Percentiles rank a stretch among this genome's conserved stretches.
Evolutionary conservation across 1,140 invertebrate species (phyloP).

Genomic region (Drepana arcuata): DNA sequence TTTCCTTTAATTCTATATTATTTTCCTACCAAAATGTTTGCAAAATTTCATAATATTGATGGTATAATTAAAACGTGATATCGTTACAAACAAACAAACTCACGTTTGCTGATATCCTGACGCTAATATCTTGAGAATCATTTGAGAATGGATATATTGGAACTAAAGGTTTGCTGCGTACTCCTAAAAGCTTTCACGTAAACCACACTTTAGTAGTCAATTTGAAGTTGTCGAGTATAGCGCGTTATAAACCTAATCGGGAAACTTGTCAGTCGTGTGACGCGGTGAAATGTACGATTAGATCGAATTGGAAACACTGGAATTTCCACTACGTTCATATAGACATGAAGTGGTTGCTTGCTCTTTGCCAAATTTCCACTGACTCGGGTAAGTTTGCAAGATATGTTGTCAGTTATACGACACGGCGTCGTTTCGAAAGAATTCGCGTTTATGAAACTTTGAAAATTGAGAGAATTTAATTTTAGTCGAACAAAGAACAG

Average conservation of each 20-base stretch:
- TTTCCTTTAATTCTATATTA: no score
- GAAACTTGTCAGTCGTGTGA: conserved; percentile 6
- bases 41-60: no score
- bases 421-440: conserved; percentile 4
- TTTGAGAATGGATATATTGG: no score
- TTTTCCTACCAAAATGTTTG: no score
- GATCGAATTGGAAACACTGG: conserved; percentile 4
- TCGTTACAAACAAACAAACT: no score
- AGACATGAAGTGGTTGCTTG: background rate
- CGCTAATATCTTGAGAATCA: no score
- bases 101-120: no score
- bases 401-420: conserved; percentile 6
- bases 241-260: conserved; percentile 5
- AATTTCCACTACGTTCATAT: conserved; percentile 6
- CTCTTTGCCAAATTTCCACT: conserved; percentile 10
- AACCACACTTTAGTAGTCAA: background rate
- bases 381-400: conserved; percentile 7
- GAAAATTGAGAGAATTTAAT: conserved; percentile 16
- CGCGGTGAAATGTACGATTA: conserved; percentile 1
- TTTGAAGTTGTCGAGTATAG: no score
- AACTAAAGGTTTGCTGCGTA: no score
- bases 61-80: no score
- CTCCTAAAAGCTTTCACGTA: no score
- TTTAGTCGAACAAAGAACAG: conserved; percentile 11
- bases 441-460: conserved; percentile 13